These are phyloP conservation scores for Harpegnathos saltator DNA, from an alignment of 1,140 invertebrate species.

Conservation along the genomic window DNA sequence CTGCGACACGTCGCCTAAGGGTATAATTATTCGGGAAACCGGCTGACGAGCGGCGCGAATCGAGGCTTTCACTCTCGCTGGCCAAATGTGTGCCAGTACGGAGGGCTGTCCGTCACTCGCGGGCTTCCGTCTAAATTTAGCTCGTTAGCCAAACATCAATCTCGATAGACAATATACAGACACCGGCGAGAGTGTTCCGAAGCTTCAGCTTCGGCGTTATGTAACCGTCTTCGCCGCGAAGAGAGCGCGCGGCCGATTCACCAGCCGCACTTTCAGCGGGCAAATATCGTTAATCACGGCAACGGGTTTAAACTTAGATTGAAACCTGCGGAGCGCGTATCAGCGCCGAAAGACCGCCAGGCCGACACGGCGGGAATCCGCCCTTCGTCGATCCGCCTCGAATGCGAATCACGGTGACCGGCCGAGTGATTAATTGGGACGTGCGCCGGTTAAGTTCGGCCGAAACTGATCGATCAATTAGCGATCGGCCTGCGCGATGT, in stretches of 20 bases:
- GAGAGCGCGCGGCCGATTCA: neutral
- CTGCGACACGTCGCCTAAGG: neutral
- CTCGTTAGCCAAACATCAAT: conserved; percentile 62
- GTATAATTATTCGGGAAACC: neutral
- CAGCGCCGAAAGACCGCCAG: neutral
- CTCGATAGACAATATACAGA: conserved; percentile 52
- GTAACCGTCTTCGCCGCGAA: conserved; percentile 18
- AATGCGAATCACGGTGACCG: too few species aligned
- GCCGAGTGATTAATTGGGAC: too few species aligned
- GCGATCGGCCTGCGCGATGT: too few species aligned
- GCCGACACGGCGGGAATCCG: too few species aligned
- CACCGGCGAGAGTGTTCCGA: conserved; percentile 1
- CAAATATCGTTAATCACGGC: neutral
- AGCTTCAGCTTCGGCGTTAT: conserved; percentile 18
- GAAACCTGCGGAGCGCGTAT: neutral
- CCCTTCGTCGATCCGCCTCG: too few species aligned
- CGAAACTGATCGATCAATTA: too few species aligned
- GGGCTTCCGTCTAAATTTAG: conserved; percentile 68
- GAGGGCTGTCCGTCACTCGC: conserved; percentile 67
- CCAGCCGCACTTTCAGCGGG: neutral
- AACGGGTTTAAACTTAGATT: neutral
- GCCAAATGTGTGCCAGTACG: conserved; percentile 34
- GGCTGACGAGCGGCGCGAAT: conserved; percentile 40
- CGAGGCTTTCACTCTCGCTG: conserved; percentile 51
- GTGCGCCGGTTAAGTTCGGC: too few species aligned